A percentile compares a stretch with the other conserved stretches of the same genome.
Evolutionary conservation across 2,888 invertebrate genomes (phyloP).

Genomic region (Lamproptera curius): DNA sequence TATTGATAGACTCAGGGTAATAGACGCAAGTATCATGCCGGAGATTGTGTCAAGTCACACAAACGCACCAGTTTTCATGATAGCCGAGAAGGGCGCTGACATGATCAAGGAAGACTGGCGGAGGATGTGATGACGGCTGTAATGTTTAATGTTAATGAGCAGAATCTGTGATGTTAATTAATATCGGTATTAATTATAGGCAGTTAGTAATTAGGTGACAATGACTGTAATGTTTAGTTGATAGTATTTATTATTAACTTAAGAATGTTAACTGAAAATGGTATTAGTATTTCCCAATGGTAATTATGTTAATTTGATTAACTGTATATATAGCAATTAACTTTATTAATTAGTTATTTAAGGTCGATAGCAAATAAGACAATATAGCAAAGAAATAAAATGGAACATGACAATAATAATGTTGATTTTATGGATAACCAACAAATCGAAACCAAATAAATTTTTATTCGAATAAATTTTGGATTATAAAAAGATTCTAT

Average conservation of each 20-base stretch:
- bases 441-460: no score
- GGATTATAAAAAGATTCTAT: no score
- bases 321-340: background rate
- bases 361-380: no score
- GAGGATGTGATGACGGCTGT: slow-evolving; percentile 13
- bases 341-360: background rate
- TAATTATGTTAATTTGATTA: background rate
- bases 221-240: background rate
- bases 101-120: slow-evolving; percentile 80
- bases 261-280: slow-evolving; percentile 4
- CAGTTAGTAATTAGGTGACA: no score
- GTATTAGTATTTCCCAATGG: background rate
- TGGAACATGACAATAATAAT: no score
- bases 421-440: no score
- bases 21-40: slow-evolving; percentile 90
- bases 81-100: slow-evolving; percentile 88
- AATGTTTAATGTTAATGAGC: slow-evolving; percentile 8
- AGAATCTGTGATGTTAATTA: slow-evolving; percentile 28
- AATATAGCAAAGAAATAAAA: no score
- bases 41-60: slow-evolving; percentile 87
- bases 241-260: slow-evolving; percentile 1
- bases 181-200: no score
- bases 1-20: slow-evolving; percentile 82
- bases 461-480: no score
- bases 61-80: slow-evolving; percentile 88